These are phyloP conservation scores for Iguana delicatissima DNA, from an alignment of 2,797 vertebrate genomes.

Conservation along the genomic window DNA sequence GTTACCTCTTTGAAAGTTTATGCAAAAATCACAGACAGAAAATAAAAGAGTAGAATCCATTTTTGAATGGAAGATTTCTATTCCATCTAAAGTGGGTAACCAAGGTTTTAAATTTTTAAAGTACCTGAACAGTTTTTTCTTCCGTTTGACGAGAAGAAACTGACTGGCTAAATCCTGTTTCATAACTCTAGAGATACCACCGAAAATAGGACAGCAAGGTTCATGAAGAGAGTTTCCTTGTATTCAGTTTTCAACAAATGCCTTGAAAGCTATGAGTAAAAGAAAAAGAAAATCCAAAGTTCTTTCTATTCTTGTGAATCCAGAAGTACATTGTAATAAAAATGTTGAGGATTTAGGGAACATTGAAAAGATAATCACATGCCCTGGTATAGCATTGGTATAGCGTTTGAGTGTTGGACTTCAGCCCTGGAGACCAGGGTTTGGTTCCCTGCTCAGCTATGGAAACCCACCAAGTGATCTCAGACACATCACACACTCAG, in stretches of 20 bases:
- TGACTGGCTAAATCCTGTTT: conserved; percentile 73
- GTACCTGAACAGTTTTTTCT: conserved; percentile 69
- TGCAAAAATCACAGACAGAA: conserved; percentile 2
- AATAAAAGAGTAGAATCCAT: conserved; percentile 15
- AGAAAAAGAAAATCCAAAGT: not conserved
- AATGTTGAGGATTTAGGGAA: not conserved
- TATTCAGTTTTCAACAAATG: conserved; percentile 68
- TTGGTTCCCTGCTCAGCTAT: no score
- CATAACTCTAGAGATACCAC: conserved; percentile 62
- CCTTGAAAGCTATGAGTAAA: conserved; percentile 20
- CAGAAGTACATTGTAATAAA: not conserved
- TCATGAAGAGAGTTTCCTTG: conserved; percentile 62
- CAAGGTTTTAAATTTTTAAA: conserved; percentile 76
- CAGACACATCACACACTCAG: no score
- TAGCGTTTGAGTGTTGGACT: no score
- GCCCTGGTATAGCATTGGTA: no score
- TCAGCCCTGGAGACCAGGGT: no score
- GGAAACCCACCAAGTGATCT: no score
- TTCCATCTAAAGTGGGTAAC: conserved; percentile 51
- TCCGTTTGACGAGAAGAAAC: conserved; percentile 69
- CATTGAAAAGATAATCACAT: not conserved
- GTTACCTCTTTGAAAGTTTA: not conserved
- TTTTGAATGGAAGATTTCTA: conserved; percentile 36
- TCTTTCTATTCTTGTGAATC: conserved; percentile 21
- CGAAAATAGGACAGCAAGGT: conserved; percentile 73